Evolutionary conservation across 2,888 invertebrate species (phyloP), one percentile per base, ranked within the genome.

Genomic region (Galerucella calmariensis): DNA sequence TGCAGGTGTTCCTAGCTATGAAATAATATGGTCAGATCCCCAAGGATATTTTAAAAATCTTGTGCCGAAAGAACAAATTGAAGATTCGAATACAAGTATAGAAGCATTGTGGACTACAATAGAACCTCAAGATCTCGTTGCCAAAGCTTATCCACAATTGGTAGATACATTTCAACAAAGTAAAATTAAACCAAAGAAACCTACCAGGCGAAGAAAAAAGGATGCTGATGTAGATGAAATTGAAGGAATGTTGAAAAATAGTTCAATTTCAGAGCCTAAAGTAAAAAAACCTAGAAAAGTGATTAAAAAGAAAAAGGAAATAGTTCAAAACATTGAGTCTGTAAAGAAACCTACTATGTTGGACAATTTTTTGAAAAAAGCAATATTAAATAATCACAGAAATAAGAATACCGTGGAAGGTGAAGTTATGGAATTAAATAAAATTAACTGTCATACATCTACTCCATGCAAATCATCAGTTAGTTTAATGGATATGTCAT

Each of bases 21-120:
- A 94, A 88, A 90, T 95, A 12, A 86, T 92, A 9, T 95, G 95
- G 95, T 83, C 86, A 44, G 93, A 93, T 81, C 88, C 90, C 9
- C 87, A 89, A 41, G 88, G 89, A 2, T 88, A 85, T 67, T 91
- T 93, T 72, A 89, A 90, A 59, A 90, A 89, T 24, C 84, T 94
- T 20, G 90, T 92, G 77, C 92, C 92, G 0, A 89, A 91, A 75
- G 87, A 90, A 48, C 92, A 92, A 84, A 86, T 92, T 74, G 84
- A 91, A 75, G 85, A 89, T 72, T 89, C 86, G 8, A 86, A 86
- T 20, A 74, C 79, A 12, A 86, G 87, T 10, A 35, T 87, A 3
- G 87, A 89, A 48, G 87, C 88, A 46, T 87, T 91, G 0, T 92
- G 92, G 90, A 90, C 90, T 0, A 93, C 94, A 1, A 89, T 92